Base-by-base conservation (phyloP, 2,113 vertebrate species). In the Ictalurus punctatus region DNA sequence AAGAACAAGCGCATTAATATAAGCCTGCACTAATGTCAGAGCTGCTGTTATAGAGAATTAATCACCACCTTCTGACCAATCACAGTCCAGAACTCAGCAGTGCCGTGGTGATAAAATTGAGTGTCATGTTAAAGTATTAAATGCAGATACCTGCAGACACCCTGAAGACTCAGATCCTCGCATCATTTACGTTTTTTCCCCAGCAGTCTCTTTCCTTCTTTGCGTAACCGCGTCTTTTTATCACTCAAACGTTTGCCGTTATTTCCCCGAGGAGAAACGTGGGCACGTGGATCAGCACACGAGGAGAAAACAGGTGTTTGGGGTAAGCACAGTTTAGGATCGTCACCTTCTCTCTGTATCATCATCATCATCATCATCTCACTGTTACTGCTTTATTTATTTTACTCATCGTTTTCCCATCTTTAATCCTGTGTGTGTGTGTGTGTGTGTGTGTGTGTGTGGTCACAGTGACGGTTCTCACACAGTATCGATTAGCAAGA, bases 251-350 rank as follows among this genome's bases (percentile, higher is more conserved):
- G 93, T 95, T 92, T 94, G 93, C 94, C 92, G 88, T 92, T 94
- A 94, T 94, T 93, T 94, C 91, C 91, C 94, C 86, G 93, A 94
- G 92, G 92, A 94, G 92, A 95, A 92, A 95, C 93, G 93, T 93
- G 93, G 92, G 93, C 93, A 94, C 92, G 90, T 92, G 94, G 94
- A 92, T 93, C 94, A 89, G 93, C 92, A 93, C 90, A 73, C 94
- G 94, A 95, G 94, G 94, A 94, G 94, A 92, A 95, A 95, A 95
- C 94, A 93, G 94, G 93, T 95, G 94, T 95, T 95, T 93, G 93
- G 93, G 95, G 95, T 95, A 96, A 96, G 95, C 95, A 95, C 94
- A 95, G 94, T 95, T 94, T 94, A 95, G 95, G 94, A 92, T 94
- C 93, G 94, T 95, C 95, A 86, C 84, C 90, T 85, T 86, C 40